Base-by-base conservation (phyloP, 2,888 invertebrate species). In the Polyploca ridens region DNA sequence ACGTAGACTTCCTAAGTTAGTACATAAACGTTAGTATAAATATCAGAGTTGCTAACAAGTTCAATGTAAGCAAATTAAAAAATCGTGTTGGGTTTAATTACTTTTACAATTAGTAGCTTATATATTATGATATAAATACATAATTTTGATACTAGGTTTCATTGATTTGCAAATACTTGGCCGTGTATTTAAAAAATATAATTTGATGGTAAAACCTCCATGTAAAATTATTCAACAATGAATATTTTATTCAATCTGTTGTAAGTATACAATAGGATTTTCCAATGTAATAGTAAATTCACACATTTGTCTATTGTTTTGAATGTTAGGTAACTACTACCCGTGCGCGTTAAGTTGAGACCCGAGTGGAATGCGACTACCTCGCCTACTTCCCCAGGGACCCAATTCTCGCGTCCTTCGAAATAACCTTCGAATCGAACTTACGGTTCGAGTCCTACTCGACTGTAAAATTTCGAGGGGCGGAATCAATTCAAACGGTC, bases 81-180 rank as follows among this genome's bases (percentile, higher is more conserved):
- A 49, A 16, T 49, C 54, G n/a, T 54, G 54, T 19, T 54, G 54
- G 19, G 54, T 54, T n/a, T 54, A 54, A 54, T 54, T 54, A 54
- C 19, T 10, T 19, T 54, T 49, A 3, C 19, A 54, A 54, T 54
- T 54, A 16, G 54, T 54, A 49, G 6, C 13, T 46, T 44, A 11
- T 41, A 44, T 46, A 13, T 13, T 1, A 41, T 41, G 13, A 13
- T 41, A 41, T 4, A n/a, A 49, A 10, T 49, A 16, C 10, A 54
- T 19, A 54, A 16, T 49, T 7, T 49, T 54, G 16, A n/a, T 54
- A 14, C 44, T 14, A 54, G 19, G 14, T 49, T 6, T 16, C 7
- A n/a, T 11, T 11, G 3, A 16, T 49, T 16, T 16, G 49, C 8
- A 16, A 16, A n/a, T 49, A 49, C 16, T 49, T 3, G 16, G 16